Base-by-base conservation (phyloP, 2,888 invertebrate species). In the Cataglyphis albicans region DNA sequence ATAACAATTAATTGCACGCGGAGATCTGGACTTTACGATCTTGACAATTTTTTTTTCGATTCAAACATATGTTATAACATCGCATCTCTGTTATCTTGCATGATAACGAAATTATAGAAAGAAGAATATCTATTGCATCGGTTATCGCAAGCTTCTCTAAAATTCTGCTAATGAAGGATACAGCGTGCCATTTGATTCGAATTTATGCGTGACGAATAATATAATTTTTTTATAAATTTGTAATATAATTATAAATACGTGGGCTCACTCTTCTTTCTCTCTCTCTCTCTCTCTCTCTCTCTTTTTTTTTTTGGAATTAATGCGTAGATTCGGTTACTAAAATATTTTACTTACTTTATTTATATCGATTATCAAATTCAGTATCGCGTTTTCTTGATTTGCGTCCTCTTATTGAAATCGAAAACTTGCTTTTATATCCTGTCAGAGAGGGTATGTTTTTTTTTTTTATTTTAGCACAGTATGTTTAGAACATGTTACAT, bases 381-480 rank as follows among this genome's bases (percentile, higher is more conserved):
- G 52, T 52, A 64, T 64, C 21, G n/a, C 12, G 9, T 12, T 38
- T 12, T 64, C 35, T 35, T 38, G 3, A 29, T n/a, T 55, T 12
- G 3, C 5, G n/a, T 29, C 25, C 38, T 67, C 25, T 52, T 3
- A 1, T 10, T 55, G 3, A 61, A 15, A 15, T 6, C 32, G 2
- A 21, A 4, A 2, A 25, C 10, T 6, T 32, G 15, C 6, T 32
- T 35, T 41, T 15, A 29, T 15, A 15, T 21, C n/a, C n/a, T n/a
- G n/a, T 32, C n/a, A 9, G n/a, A 29, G 29, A 32, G 32, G 0
- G 5, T 32, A 6, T 32, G 3, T 29, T 25, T 25, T 25, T 25
- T 38, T 38, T 59, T 76, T 63, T 55, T 29, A n/a, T 29, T 76
- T 38, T 48, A 76, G 41, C 29, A 67, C 29, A 67, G n/a, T 15